These are phyloP conservation scores for Mimas tiliae DNA, from an alignment of 2,888 invertebrate species.

Conservation along the genomic window DNA sequence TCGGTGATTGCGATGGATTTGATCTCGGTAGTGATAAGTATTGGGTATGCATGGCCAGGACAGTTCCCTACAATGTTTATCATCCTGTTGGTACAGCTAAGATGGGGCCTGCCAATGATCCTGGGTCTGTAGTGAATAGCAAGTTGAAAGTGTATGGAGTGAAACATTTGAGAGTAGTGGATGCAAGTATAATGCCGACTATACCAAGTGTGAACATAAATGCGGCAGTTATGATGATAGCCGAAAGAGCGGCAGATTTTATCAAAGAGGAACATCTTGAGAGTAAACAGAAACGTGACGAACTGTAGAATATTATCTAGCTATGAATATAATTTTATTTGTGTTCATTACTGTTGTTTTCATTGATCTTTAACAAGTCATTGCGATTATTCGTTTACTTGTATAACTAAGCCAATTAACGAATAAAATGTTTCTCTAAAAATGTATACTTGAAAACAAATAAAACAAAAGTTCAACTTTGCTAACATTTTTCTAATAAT, in stretches of 20 bases:
- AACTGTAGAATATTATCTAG: slow-evolving; percentile 48
- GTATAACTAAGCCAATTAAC: neutral
- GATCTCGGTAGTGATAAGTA: slow-evolving; percentile 64
- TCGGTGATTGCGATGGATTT: slow-evolving; percentile 60
- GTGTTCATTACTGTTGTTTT: slow-evolving; percentile 7
- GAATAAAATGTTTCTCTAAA: neutral
- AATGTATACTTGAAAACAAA: no score
- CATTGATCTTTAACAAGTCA: neutral
- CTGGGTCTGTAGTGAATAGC: slow-evolving; percentile 63
- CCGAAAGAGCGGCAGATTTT: slow-evolving; percentile 73
- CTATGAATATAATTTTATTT: slow-evolving; percentile 8
- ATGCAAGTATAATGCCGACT: slow-evolving; percentile 75
- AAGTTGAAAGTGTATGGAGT: slow-evolving; percentile 62
- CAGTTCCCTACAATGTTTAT: slow-evolving; percentile 72
- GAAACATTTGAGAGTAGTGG: no score
- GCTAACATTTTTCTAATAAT: no score
- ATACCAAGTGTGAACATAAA: slow-evolving; percentile 75
- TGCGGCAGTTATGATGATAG: slow-evolving; percentile 76
- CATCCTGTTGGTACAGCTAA: slow-evolving; percentile 77
- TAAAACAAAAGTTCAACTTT: no score
- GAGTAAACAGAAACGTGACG: slow-evolving; percentile 50
- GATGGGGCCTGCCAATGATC: slow-evolving; percentile 65
- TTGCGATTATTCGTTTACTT: neutral
- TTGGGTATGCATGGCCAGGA: slow-evolving; percentile 77
- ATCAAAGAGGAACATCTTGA: slow-evolving; percentile 62